phyloP scores from a whole-genome alignment of 2,888 invertebrate species.

The Ryuthela nishihirai region DNA sequence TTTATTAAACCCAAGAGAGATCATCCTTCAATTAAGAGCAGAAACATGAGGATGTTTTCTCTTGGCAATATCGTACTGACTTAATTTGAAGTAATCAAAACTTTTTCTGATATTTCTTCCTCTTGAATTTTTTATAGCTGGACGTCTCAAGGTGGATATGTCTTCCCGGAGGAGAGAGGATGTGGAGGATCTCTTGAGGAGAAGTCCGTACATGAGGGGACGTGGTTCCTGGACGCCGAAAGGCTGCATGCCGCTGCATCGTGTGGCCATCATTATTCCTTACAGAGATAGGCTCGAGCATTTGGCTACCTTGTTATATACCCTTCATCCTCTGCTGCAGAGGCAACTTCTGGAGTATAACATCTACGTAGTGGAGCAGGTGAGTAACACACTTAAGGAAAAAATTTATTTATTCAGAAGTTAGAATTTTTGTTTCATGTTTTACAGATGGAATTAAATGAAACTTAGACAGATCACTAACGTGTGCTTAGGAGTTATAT shows the following conservation, averaged over 20 bases:
- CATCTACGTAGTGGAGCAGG: conserved; percentile 57
- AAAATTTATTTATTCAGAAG: conserved; percentile 2
- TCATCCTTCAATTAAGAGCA: no score
- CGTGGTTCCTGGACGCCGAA: conserved; percentile 33
- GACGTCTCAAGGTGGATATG: conserved; percentile 21
- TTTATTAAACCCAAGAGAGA: no score
- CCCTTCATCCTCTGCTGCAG: conserved; percentile 55
- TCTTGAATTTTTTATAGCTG: conserved; percentile 1
- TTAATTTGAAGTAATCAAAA: no score
- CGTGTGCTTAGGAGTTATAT: no score
- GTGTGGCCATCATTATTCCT: conserved; percentile 49
- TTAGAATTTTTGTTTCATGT: no score
- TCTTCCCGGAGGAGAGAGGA: conserved; percentile 12
- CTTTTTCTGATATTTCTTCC: no score
- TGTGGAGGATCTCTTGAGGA: neutral
- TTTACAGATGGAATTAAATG: neutral
- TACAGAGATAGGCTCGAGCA: conserved; percentile 54
- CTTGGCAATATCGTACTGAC: no score
- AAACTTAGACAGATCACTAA: neutral
- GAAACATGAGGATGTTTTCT: no score
- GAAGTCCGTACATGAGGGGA: conserved; percentile 10
- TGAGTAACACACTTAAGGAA: conserved; percentile 39
- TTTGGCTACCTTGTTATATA: conserved; percentile 52
- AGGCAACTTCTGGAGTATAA: conserved; percentile 55
- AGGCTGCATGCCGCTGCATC: conserved; percentile 42